Percentiles rank a stretch among this genome's conserved stretches.
These are phyloP conservation scores for Lutjanus argentimaculatus DNA, from an alignment of 2,797 vertebrate species.

Conservation along the genomic window DNA sequence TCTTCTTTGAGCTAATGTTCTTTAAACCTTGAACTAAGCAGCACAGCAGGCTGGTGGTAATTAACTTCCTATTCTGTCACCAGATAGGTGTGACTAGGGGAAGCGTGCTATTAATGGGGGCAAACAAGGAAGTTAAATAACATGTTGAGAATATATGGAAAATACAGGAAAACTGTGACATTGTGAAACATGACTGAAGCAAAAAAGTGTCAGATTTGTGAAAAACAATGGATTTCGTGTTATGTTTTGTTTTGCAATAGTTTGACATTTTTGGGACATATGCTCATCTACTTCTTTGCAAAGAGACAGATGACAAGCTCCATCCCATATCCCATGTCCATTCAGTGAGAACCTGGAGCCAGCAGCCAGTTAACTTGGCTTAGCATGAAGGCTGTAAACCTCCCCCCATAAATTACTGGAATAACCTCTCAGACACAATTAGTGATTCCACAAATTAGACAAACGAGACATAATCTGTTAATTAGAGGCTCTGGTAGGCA, in stretches of 20 bases:
- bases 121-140: constrained; percentile 19
- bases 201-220: not conserved
- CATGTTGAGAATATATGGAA: constrained; percentile 3
- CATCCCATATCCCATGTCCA: not conserved
- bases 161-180: not conserved
- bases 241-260: not conserved
- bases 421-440: too few species aligned
- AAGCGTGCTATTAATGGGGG: not conserved
- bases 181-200: not conserved
- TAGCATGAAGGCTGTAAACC: too few species aligned
- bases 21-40: constrained; percentile 24
- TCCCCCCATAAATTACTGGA: too few species aligned
- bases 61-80: constrained; percentile 20
- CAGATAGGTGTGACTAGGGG: constrained; percentile 14
- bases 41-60: constrained; percentile 16
- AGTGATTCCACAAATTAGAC: too few species aligned
- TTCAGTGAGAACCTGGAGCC: not conserved
- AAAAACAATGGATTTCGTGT: not conserved
- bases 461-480: too few species aligned
- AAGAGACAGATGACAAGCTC: not conserved
- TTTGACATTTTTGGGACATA: not conserved
- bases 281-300: not conserved
- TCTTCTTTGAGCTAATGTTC: constrained; percentile 18
- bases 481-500: too few species aligned
- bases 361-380: too few species aligned